Evolutionary conservation across 1,140 invertebrate genomes (phyloP), one percentile per base, ranked within the genome.

Genomic region (Aphaenogaster rudis): DNA sequence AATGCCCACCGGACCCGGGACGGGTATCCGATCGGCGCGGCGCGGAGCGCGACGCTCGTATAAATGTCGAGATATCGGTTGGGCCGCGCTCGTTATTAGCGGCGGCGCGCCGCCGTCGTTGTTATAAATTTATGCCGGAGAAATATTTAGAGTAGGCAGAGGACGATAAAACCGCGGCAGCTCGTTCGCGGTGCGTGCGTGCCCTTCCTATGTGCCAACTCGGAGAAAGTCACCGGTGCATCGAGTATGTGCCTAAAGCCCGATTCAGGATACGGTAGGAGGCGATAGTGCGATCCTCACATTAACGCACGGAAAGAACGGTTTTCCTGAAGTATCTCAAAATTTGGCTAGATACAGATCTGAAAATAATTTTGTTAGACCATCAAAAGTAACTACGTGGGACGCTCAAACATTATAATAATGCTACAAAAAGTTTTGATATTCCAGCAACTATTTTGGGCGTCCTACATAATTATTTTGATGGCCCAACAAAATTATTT

Each of bases 91-190:
- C 79, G 87, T 91, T 91, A 91, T 91, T 91, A 91, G 87, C 78
- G 33, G 28, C 61, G 50, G 52, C 79, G 61, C 21, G 39, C 54
- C 64, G 50, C 59, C 78, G 63, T 91, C 82, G 81, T 92, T 66
- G 88, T 90, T 92, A 86, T 92, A 92, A 92, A 92, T 92, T 92
- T 86, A 89, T 79, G 90, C 77, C 87, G 86, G 76, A 81, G 89
- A 92, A 90, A 89, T 90, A 92, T 92, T 92, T 90, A 89, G 91
- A 92, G 91, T 92, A 92, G 91, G 89, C 81, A 89, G 91, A 81
- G 67, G 54, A 89, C 86, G 88, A 89, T 89, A 89, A 88, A 87
- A 88, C 57, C 54, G 59, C 69, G 80, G 76, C 63, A 15, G 76
- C 59, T 50, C 45, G 72, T 54, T 48, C 79, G 39, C 66, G 39